Conservation (phyloP, 2,888 invertebrate species). For the Hipparchia semele region DNA sequence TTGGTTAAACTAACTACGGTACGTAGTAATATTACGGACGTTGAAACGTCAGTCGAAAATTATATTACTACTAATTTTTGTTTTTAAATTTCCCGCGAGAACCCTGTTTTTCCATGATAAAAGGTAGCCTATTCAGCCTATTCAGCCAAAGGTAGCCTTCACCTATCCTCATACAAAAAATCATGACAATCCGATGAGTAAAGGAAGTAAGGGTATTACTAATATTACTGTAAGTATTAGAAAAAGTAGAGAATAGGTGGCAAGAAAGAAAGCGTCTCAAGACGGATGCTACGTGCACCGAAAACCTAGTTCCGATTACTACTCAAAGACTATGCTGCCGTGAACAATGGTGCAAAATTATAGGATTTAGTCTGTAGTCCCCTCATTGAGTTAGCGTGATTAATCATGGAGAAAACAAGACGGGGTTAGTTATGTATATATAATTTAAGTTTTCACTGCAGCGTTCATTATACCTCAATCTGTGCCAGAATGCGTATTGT, state of each 20-base stretch:
- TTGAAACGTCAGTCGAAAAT: conserved; percentile 21
- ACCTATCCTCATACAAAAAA: too few species aligned
- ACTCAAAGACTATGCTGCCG: conserved; percentile 37
- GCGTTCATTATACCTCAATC: conserved; percentile 2
- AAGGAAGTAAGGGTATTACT: too few species aligned
- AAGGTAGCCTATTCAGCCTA: too few species aligned
- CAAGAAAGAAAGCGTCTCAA: conserved; percentile 56
- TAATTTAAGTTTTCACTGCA: conserved; percentile 25
- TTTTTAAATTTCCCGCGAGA: too few species aligned
- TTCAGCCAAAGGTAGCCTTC: too few species aligned
- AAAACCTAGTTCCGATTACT: conserved; percentile 68
- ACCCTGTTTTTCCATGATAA: too few species aligned
- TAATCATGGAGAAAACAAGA: conserved; percentile 75
- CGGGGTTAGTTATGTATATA: conserved; percentile 51
- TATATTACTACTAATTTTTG: conserved; percentile 7
- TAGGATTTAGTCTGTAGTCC: conserved; percentile 70
- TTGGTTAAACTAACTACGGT: neutral
- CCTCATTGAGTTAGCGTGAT: conserved; percentile 75
- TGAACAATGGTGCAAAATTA: conserved; percentile 75
- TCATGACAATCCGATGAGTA: too few species aligned
- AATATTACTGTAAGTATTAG: neutral
- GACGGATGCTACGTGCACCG: conserved; percentile 67
- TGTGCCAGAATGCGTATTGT: conserved; percentile 16
- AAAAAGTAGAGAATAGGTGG: conserved; percentile 31
- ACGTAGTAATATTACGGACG: neutral